Evolutionary conservation across 2,113 vertebrate species (phyloP), one percentile per base, ranked within the genome.

Genomic region (Panthera tigris): DNA sequence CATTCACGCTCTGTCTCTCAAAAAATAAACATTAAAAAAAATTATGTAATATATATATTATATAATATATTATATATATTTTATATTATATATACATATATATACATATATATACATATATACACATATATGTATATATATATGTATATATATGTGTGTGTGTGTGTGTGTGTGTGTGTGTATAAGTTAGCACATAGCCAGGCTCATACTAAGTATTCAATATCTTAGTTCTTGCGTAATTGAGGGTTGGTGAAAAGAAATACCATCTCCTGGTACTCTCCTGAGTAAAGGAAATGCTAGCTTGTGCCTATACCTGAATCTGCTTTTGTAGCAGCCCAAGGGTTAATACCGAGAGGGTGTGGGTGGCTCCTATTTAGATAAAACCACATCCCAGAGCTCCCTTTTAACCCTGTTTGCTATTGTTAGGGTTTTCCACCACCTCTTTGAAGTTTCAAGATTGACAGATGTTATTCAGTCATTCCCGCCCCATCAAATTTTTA

Each of bases 361-460:
- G 97, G 98, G 98, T 74, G 94, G 93, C 68, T 98, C 78, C 82
- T 97, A 94, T 98, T 98, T 98, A 97, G 94, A 97, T 96, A 97
- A 97, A 98, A 97, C 97, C 94, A 0, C 88, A 94, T 81, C 98
- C 92, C 94, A 97, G 97, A 98, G 95, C 97, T 98, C 98, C 98
- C 98, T 98, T 98, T 98, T 96, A 98, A 96, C 80, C 89, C 39
- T n/a, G 5, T 87, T 97, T 97, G 98, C 97, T 98, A 98, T 98
- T 98, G 98, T 98, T 98, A 69, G 81, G 63, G 78, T 66, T 93
- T 98, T 98, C 98, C 83, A 98, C 97, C 97, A 94, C 50, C 96
- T 97, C 98, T 99, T 98, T 98, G 98, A 99, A 98, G 97, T 98
- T 98, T 98, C 92, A 89, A 92, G 96, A 98, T 95, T 95, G 95